Evolutionary conservation across 2,888 invertebrate species (phyloP), one percentile per base, ranked within the genome.

Genomic region (Plebejus melissa): DNA sequence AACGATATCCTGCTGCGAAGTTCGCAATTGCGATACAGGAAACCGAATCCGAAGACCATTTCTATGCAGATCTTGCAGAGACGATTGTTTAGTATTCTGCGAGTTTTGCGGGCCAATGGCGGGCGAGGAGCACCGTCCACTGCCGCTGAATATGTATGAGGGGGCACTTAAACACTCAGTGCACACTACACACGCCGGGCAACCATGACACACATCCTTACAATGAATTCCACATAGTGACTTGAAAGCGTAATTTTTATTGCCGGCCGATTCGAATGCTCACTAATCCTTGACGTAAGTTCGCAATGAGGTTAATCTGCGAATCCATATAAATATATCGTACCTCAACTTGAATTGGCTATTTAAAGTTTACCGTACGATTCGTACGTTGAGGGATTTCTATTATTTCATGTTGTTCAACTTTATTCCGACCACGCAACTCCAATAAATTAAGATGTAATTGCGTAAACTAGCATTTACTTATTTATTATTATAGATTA

Each of bases 61-160:
- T 86, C 84, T 84, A 91, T 90, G 88, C 88, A 88, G 86, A 88
- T 88, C 84, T 89, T 86, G 87, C 85, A 85, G 84, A 85, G 82
- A 84, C 80, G 81, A 81, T 80, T 83, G 83, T 77, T 93, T 91
- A 88, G 88, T 90, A 93, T 91, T 90, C 93, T 88, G 86, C 80
- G 81, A 85, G 89, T 87, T 85, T 86, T 81, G 87, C 88, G 84
- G 84, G 86, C 88, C 89, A 89, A 88, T 88, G 89, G 88, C 88
- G 86, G 87, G 82, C 79, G 81, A 81, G 81, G 83, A 82, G 82
- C 83, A 86, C 82, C 84, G 84, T 82, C 85, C 85, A 83, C 83
- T 83, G 84, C 82, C 84, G 82, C 78, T 91, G 89, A 91, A 93
- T 92, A 93, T 91, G 87, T 89, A 93, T 91, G 87, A 90, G 85